These are phyloP conservation scores for Littorina saxatilis DNA, from an alignment of 1,140 invertebrate genomes.

Conservation along the genomic window DNA sequence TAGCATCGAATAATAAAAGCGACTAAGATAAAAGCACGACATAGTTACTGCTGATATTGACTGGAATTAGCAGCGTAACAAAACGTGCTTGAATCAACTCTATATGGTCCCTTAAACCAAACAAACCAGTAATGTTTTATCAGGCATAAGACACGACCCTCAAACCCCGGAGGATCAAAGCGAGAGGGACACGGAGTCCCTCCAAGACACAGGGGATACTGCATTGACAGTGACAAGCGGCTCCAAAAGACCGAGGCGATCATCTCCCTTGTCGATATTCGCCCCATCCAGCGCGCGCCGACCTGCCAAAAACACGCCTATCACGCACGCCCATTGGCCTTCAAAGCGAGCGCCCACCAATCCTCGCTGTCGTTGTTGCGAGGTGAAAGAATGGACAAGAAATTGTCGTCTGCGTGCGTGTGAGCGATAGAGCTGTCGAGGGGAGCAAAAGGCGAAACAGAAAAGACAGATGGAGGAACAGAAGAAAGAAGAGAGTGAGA, in stretches of 20 bases:
- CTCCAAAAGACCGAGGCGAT: background rate
- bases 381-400: background rate
- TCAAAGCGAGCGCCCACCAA: background rate
- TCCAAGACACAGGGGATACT: background rate
- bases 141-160: background rate
- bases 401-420: slow-evolving; percentile 18
- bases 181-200: too few relatives aligned
- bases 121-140: background rate
- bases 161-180: background rate
- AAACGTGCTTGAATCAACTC: too few relatives aligned
- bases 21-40: too few relatives aligned
- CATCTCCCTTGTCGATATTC: background rate
- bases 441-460: background rate
- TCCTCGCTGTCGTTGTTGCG: background rate
- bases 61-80: too few relatives aligned
- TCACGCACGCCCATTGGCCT: slow-evolving; percentile 8
- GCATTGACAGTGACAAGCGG: slow-evolving; percentile 11
- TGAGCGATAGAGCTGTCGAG: background rate
- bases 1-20: too few relatives aligned
- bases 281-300: slow-evolving; percentile 1
- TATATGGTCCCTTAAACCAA: too few relatives aligned
- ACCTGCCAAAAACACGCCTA: slow-evolving; percentile 26
- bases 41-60: too few relatives aligned
- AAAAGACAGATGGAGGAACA: slow-evolving; percentile 12
- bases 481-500: slow-evolving; percentile 6